phyloP scores from a whole-genome alignment of 2,888 invertebrate species.

The Desoria tigrina region DNA sequence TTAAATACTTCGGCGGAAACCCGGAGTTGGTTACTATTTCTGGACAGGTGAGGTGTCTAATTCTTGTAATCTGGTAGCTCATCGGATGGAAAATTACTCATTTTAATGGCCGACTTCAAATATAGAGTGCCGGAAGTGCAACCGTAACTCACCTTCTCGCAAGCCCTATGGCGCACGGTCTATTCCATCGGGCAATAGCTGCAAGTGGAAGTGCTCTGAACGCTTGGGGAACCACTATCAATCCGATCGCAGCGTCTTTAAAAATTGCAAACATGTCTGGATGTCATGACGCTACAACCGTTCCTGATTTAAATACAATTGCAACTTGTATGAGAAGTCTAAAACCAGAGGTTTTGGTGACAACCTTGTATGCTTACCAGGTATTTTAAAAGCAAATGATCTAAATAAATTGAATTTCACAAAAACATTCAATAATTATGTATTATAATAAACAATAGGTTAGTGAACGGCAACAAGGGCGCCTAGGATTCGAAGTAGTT shows the following conservation, averaged over 20 bases:
- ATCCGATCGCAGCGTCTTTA: conserved; percentile 37
- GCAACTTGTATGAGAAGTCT: conserved; percentile 38
- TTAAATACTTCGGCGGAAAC: conserved; percentile 50
- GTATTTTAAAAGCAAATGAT: conserved; percentile 17
- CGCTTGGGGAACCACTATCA: conserved; percentile 43
- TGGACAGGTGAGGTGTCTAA: conserved; percentile 30
- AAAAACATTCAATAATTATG: neutral
- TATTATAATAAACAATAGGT: conserved; percentile 25
- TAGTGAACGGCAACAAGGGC: conserved; percentile 38
- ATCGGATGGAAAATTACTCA: no score
- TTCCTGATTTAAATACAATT: conserved; percentile 19
- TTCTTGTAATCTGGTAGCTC: no score
- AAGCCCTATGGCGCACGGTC: conserved; percentile 30
- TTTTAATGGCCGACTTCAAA: no score
- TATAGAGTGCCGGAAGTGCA: conserved; percentile 45
- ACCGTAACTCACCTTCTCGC: conserved; percentile 42
- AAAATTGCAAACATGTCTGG: conserved; percentile 31
- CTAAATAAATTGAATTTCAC: neutral
- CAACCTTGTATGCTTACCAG: conserved; percentile 35
- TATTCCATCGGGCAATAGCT: conserved; percentile 49
- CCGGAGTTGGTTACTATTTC: conserved; percentile 41
- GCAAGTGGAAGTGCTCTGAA: conserved; percentile 42
- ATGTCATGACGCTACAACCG: conserved; percentile 29
- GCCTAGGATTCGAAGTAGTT: conserved; percentile 46
- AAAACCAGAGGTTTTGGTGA: conserved; percentile 12